Conservation (phyloP, 2,888 invertebrate genomes). For the Papilio elwesi region DNA sequence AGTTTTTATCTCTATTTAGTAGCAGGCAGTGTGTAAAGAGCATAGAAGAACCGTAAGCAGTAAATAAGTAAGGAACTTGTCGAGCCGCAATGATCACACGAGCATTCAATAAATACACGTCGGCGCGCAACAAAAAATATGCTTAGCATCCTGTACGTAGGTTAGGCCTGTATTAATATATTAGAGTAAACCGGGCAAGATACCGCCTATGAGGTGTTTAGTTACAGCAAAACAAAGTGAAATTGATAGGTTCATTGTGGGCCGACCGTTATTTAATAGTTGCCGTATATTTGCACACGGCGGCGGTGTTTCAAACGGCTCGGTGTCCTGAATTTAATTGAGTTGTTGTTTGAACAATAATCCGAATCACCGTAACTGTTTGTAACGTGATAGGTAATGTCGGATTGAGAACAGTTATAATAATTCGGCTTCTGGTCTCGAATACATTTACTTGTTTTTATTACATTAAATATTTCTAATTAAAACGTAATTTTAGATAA, state of each 20-base stretch:
- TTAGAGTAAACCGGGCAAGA: conserved; percentile 31
- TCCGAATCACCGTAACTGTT: conserved; percentile 39
- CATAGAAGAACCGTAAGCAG: conserved; percentile 23
- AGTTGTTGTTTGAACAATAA: conserved; percentile 40
- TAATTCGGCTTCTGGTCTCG: conserved; percentile 9
- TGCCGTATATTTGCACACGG: conserved; percentile 62
- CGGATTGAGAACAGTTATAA: conserved; percentile 23
- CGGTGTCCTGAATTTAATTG: conserved; percentile 57
- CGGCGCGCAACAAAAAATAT: conserved; percentile 34
- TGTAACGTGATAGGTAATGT: conserved; percentile 37
- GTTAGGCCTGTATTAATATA: conserved; percentile 38
- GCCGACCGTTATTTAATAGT: conserved; percentile 62
- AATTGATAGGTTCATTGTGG: conserved; percentile 59
- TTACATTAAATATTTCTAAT: conserved; percentile 17
- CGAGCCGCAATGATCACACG: conserved; percentile 13
- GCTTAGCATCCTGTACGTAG: conserved; percentile 35
- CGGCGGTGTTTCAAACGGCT: conserved; percentile 61
- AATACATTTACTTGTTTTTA: background rate
- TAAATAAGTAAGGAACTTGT: conserved; percentile 33
- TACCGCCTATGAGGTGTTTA: conserved; percentile 35
- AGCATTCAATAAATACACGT: conserved; percentile 34
- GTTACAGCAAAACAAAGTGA: conserved; percentile 43
- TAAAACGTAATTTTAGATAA: background rate
- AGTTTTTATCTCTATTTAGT: conserved; percentile 11
- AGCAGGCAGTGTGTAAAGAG: conserved; percentile 1